Percentiles rank a stretch among this genome's conserved stretches.
These are phyloP conservation scores for Zoanthus gigantus DNA, from an alignment of 92 coral and sea anemone genomes.

Conservation along the genomic window DNA sequence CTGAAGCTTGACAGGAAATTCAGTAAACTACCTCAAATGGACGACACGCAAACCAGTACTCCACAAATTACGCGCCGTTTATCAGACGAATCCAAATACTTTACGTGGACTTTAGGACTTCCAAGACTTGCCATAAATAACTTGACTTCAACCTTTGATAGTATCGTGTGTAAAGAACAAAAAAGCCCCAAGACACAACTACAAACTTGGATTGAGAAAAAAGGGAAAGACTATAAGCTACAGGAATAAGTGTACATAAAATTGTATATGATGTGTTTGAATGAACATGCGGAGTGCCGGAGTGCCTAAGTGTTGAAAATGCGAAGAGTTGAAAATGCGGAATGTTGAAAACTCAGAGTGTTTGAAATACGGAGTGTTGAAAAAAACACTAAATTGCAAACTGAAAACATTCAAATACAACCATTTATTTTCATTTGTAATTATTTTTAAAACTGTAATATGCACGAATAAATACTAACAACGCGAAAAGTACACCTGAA, in stretches of 20 bases:
- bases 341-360: too few species aligned
- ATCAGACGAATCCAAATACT: slow-evolving; percentile 84
- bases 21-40: slow-evolving; percentile 61
- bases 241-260: background rate
- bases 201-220: background rate
- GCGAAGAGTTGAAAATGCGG: too few species aligned
- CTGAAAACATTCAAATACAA: too few species aligned
- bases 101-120: slow-evolving; percentile 83
- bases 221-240: background rate
- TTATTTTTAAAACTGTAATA: too few species aligned
- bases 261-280: background rate
- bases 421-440: too few species aligned
- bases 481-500: too few species aligned
- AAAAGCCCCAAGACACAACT: background rate
- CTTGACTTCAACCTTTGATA: background rate
- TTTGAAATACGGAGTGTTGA: too few species aligned
- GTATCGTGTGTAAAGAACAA: slow-evolving; percentile 9
- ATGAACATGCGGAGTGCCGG: too few species aligned
- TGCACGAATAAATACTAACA: too few species aligned
- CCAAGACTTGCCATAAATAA: slow-evolving; percentile 30
- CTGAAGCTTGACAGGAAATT: slow-evolving; percentile 78
- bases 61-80: slow-evolving; percentile 72
- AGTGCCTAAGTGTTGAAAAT: too few species aligned
- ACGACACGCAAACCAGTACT: slow-evolving; percentile 72
- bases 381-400: too few species aligned